A percentile compares a stretch with the other conserved stretches of the same genome.
Evolutionary conservation across 2,888 invertebrate genomes (phyloP).

Genomic region (Parnassius orleans): DNA sequence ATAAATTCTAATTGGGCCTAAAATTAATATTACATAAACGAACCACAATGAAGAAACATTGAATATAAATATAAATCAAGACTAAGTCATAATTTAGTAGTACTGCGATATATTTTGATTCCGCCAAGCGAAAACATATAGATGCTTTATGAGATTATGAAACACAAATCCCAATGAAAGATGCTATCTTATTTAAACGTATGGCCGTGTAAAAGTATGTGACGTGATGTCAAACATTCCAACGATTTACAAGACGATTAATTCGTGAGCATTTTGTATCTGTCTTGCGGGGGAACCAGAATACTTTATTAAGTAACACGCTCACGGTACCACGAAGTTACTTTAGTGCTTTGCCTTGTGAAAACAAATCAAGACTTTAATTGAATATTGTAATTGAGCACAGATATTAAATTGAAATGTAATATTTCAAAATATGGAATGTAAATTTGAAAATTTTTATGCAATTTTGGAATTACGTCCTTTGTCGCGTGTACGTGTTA

Average conservation of each 20-base stretch:
- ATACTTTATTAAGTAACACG: slow-evolving; percentile 16
- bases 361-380: neutral
- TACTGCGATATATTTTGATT: neutral
- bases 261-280: slow-evolving; percentile 29
- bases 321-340: neutral
- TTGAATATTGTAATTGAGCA: neutral
- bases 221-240: slow-evolving; percentile 38
- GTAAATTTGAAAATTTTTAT: no score
- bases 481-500: no score
- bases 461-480: no score
- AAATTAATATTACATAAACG: neutral
- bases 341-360: neutral
- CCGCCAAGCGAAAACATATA: slow-evolving; percentile 7
- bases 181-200: slow-evolving; percentile 23
- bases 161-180: slow-evolving; percentile 11
- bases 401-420: no score
- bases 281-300: slow-evolving; percentile 9
- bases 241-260: slow-evolving; percentile 30
- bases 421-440: no score
- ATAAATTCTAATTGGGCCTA: no score
- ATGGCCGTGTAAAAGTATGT: slow-evolving; percentile 25
- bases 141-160: slow-evolving; percentile 19
- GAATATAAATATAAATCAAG: neutral
- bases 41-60: neutral
- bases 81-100: slow-evolving; percentile 1